A percentile compares a stretch with the other conserved stretches of the same genome.
phyloP scores from a whole-genome alignment of 2,888 invertebrate species.

The Sabatieria punctata region DNA sequence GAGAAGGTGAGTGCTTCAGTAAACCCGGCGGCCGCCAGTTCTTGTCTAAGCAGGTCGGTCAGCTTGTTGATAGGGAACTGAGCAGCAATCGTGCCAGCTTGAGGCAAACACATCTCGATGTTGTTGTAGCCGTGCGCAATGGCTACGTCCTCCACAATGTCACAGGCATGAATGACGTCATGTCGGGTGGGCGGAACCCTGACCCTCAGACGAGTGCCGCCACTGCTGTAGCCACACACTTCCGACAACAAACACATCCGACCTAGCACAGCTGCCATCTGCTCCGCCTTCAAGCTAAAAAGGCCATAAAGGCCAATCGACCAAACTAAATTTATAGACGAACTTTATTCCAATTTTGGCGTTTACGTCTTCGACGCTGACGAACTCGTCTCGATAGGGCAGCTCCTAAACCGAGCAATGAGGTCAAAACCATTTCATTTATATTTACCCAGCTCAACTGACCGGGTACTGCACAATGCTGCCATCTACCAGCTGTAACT shows the following conservation, averaged over 20 bases:
- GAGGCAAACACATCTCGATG: slow-evolving; percentile 43
- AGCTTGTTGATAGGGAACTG: slow-evolving; percentile 72
- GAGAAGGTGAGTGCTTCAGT: slow-evolving; percentile 82
- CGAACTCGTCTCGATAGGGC: slow-evolving; percentile 20
- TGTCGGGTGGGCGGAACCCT: slow-evolving; percentile 80
- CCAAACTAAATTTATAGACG: not conserved
- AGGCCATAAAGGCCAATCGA: not conserved
- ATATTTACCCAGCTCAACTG: too few relatives aligned
- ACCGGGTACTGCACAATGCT: slow-evolving; percentile 31
- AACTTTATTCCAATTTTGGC: slow-evolving; percentile 27
- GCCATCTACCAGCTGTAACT: slow-evolving; percentile 60
- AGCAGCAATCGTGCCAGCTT: slow-evolving; percentile 44
- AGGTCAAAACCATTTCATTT: too few relatives aligned
- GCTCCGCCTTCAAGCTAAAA: slow-evolving; percentile 15
- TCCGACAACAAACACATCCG: slow-evolving; percentile 36
- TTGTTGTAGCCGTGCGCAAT: slow-evolving; percentile 60
- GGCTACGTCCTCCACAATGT: slow-evolving; percentile 87
- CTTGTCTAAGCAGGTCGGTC: slow-evolving; percentile 65
- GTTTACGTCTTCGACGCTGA: slow-evolving; percentile 24
- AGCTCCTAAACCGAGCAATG: slow-evolving; percentile 19
- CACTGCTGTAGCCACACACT: slow-evolving; percentile 26
- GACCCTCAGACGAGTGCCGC: slow-evolving; percentile 44
- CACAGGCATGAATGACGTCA: slow-evolving; percentile 87
- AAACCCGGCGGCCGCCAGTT: slow-evolving; percentile 78
- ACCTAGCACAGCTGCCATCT: slow-evolving; percentile 22